Evolutionary conservation across 1,140 invertebrate genomes (phyloP).

Genomic region (Battus philenor): DNA sequence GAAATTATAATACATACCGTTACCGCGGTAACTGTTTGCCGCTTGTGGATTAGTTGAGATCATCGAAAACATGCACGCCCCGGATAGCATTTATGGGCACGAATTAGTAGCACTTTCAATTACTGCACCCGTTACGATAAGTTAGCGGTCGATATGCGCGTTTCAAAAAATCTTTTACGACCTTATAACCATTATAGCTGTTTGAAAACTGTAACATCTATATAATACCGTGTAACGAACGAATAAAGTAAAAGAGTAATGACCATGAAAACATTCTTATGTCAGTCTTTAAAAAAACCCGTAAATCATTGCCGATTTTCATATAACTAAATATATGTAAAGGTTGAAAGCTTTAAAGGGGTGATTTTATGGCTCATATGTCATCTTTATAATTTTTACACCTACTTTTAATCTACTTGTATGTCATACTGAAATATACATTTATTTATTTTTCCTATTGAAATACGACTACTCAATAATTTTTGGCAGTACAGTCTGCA

Average conservation of each 20-base stretch:
- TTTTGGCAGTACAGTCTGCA: too few relatives aligned
- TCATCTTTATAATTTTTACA: too few relatives aligned
- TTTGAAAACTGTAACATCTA: constrained; percentile 10
- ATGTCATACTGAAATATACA: too few relatives aligned
- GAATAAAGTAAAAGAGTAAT: constrained; percentile 4
- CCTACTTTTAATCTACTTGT: too few relatives aligned
- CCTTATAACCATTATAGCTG: constrained; percentile 6
- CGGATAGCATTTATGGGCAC: constrained; percentile 4
- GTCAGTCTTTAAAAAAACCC: too few relatives aligned
- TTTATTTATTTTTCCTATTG: too few relatives aligned
- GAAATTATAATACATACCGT: constrained; percentile 26
- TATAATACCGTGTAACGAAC: constrained; percentile 3
- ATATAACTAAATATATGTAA: too few relatives aligned
- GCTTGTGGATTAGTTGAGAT: constrained; percentile 23
- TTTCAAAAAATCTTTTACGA: constrained; percentile 1
- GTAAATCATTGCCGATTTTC: too few relatives aligned
- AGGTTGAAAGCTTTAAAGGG: too few relatives aligned
- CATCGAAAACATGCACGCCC: constrained; percentile 23
- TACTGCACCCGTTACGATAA: constrained; percentile 1
- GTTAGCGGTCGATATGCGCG: constrained; percentile 7
- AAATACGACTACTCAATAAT: too few relatives aligned
- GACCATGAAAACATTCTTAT: constrained; percentile 5
- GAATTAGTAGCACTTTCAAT: constrained; percentile 14
- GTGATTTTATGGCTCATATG: too few relatives aligned
- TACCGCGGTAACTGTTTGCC: constrained; percentile 25